Base-by-base conservation (phyloP, 2,888 invertebrate species). In the Gordius sp. region DNA sequence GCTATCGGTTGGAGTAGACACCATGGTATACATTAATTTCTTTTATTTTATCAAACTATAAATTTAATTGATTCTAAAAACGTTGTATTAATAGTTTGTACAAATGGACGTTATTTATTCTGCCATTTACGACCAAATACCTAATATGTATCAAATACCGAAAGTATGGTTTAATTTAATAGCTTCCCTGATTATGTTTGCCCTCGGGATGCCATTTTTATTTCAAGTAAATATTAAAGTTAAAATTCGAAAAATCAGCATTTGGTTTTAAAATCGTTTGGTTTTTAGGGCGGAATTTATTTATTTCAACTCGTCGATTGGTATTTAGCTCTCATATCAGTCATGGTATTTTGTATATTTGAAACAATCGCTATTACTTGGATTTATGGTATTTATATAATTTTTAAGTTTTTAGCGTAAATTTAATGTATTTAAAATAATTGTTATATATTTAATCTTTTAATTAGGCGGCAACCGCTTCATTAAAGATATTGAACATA, bases 121-220 rank as follows among this genome's bases (percentile, higher is more conserved):
- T 2, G 79, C 81, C 2, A 65, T 82, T 1, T 68, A 78, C 18
- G 82, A 82, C 65, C 81, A 81, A 63, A 77, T 75, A 62, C 76
- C 77, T 0, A 26, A 58, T 18, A 64, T 63, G 33, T 65, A 79
- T 26, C 59, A 65, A 28, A 67, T 69, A 8, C 71, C 74, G 59
- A 80, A 80, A 65, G 69, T 70, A 41, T 59, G 74, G 1, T 74
- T 81, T 20, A 77, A 79, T 0, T 69, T 78, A 1, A 25, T 71
- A 0, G 73, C 76, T 0, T 78, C 80, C 62, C 58, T 76, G 2
- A 54, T 74, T 1, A 75, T 80, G 64, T 80, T 79, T 64, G 61
- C 73, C n/a, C 64, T 77, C 2, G 80, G 82, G 1, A 73, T 77
- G 27, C 72, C 78, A 41, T 80, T 78, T 66, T 77, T 33, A 8